phyloP scores from a whole-genome alignment of 2,888 invertebrate species.

The Ophion slaviceki region DNA sequence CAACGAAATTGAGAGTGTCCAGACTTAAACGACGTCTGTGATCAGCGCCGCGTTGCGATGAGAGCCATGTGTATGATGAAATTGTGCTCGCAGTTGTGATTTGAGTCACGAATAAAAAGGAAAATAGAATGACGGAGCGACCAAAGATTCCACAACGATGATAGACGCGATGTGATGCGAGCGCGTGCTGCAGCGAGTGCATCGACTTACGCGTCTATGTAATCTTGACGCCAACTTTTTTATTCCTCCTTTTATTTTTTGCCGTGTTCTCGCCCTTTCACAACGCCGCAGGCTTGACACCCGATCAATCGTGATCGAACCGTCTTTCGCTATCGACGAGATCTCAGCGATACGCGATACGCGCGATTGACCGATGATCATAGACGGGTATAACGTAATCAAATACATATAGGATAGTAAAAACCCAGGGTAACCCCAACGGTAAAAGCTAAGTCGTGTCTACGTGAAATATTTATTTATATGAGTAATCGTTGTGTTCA shows the following conservation, averaged over 20 bases:
- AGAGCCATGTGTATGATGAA: slow-evolving; percentile 43
- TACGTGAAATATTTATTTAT: too few species aligned
- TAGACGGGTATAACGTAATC: background rate
- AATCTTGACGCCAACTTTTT: slow-evolving; percentile 50
- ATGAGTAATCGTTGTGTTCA: too few species aligned
- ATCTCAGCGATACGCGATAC: slow-evolving; percentile 17
- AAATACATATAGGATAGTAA: background rate
- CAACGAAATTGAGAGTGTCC: slow-evolving; percentile 40
- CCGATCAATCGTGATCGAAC: slow-evolving; percentile 42
- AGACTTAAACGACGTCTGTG: slow-evolving; percentile 52
- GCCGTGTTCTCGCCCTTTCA: background rate
- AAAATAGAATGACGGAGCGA: slow-evolving; percentile 34
- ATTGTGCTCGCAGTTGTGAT: slow-evolving; percentile 42
- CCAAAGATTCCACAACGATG: slow-evolving; percentile 23
- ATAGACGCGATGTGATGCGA: slow-evolving; percentile 28
- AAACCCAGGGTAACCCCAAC: background rate
- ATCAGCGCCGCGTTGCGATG: slow-evolving; percentile 32
- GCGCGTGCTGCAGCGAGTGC: slow-evolving; percentile 45
- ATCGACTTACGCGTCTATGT: slow-evolving; percentile 22
- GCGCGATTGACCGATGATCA: slow-evolving; percentile 2
- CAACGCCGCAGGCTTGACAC: slow-evolving; percentile 33
- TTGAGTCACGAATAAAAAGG: slow-evolving; percentile 21
- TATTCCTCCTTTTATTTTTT: slow-evolving; percentile 20
- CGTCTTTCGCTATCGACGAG: slow-evolving; percentile 46
- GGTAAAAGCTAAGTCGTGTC: too few species aligned